Evolutionary conservation across 2,797 vertebrate genomes (phyloP), one percentile per base, ranked within the genome.

Genomic region (Coregonus ussuriensis): DNA sequence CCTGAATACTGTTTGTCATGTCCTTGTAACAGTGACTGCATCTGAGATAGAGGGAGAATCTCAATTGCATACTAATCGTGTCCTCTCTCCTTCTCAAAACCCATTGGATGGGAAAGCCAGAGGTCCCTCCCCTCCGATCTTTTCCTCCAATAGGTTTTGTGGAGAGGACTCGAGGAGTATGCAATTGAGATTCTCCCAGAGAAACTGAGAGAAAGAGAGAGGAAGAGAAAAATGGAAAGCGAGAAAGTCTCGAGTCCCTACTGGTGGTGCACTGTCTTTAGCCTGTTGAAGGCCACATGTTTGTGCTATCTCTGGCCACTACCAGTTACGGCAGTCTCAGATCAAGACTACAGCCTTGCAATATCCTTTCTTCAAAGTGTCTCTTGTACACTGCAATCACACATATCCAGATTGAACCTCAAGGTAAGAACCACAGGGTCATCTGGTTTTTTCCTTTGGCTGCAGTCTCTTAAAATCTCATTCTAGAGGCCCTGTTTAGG

Each of bases 1-100:
- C 87, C 82, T 85, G 83, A 91, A 89, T 84, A 87, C 86, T 87
- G 84, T 90, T 85, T 52, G 81, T 71, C 80, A 69, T 81, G 78
- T 76, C 77, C 76, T 69, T 74, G 82, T 67, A 78, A 87, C 75
- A 81, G 59, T 69, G 82, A 70, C 6, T 31, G 56, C 78, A 71
- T 66, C 79, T 52, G 82, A 86, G 76, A 84, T 76, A 80, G 72
- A 53, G 67, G 66, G 59, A 81, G 87, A 79, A 47, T 11, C 41
- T 47, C 9, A 47, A 47, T 47, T 47, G 41, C 3, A 13, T 47
- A 47, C 41, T 13, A 13, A 2, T 47, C 41, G 2, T 9, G 2
- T 47, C 41, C 41, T 13, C 41, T 47, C 9, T 47, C 41, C 41
- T 47, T 47, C 41, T 47, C 41, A 13, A 47, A 47, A 47, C 41